phyloP scores from a whole-genome alignment of 1,140 invertebrate genomes.

The Euwallacea fornicatus region DNA sequence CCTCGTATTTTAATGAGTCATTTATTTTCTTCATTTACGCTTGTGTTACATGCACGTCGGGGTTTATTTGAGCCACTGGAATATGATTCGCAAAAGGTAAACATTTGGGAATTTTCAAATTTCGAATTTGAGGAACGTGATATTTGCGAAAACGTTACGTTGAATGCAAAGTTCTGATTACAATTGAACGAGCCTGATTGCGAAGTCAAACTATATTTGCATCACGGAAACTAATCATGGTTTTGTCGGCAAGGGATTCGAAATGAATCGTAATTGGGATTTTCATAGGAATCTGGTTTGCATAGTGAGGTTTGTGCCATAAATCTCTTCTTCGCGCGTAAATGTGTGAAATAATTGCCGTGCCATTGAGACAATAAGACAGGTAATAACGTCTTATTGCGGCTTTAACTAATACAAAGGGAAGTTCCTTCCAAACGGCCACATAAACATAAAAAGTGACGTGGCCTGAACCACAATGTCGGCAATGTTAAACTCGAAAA shows the following conservation, averaged over 20 bases:
- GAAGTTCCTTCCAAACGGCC: neutral
- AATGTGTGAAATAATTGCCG: no score
- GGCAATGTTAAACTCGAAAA: slow-evolving; percentile 20
- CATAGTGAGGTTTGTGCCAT: no score
- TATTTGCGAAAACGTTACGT: slow-evolving; percentile 5
- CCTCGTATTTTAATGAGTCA: neutral
- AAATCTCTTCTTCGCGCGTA: no score
- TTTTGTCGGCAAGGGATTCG: neutral
- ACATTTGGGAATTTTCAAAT: neutral
- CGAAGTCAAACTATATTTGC: slow-evolving; percentile 23
- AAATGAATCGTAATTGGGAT: slow-evolving; percentile 8
- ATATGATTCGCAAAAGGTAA: no score
- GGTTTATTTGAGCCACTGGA: neutral
- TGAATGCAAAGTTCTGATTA: slow-evolving; percentile 10
- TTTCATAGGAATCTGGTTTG: neutral
- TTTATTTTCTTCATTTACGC: neutral
- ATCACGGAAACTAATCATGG: slow-evolving; percentile 20
- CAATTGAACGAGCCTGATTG: slow-evolving; percentile 12
- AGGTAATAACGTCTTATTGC: no score
- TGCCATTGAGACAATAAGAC: no score
- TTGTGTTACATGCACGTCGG: neutral
- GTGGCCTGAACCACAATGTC: slow-evolving; percentile 1
- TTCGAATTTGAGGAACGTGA: neutral
- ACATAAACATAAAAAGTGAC: neutral
- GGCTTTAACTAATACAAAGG: no score